Evolutionary conservation across 2,797 vertebrate species (phyloP), one percentile per base, ranked within the genome.

Genomic region (Poeciliopsis gracilis): DNA sequence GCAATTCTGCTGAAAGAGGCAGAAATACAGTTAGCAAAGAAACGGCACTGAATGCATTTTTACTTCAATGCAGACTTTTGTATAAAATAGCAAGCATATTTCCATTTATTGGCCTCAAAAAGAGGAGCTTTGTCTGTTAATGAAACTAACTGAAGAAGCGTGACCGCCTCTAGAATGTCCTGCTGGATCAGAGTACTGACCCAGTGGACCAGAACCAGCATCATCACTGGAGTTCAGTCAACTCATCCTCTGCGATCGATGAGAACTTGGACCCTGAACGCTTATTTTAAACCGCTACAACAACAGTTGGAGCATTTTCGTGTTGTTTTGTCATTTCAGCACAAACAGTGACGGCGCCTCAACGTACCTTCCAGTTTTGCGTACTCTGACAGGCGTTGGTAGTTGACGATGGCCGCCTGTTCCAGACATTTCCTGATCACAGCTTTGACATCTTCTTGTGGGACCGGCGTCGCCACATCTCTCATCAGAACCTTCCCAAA

Each of bases 21-120:
- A 95, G 95, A 94, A 95, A 74, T 46, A 0, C 85, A 95, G 95
- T 89, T 88, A 89, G 83, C 76, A 63, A 15, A n/a, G 67, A 94
- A 94, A 95, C 89, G 93, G 95, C 96, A 96, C 96, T 97, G 98
- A 99, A 99, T 99, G 98, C 97, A 99, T 99, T 99, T 99, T 99
- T 98, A 99, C 97, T 97, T 96, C 96, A 66, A 66, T 23, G 20
- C 16, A 66, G 33, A 38, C 16, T 20, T 63, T 61, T 33, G 30
- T 9, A 61, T 61, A 7, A 16, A 33, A 33, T 61, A 30, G 15
- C 13, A 2, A 61, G 33, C 5, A 33, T 61, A 33, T 61, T 30
- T 61, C 3, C 5, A 30, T 6, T 33, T 30, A 6, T 61, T 36
- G 30, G 16, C 33, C 61, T 30, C 61, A 18, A 15, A 8, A 30